Conservation (phyloP, 1,140 invertebrate genomes). For the Macrobrachium rosenbergii region DNA sequence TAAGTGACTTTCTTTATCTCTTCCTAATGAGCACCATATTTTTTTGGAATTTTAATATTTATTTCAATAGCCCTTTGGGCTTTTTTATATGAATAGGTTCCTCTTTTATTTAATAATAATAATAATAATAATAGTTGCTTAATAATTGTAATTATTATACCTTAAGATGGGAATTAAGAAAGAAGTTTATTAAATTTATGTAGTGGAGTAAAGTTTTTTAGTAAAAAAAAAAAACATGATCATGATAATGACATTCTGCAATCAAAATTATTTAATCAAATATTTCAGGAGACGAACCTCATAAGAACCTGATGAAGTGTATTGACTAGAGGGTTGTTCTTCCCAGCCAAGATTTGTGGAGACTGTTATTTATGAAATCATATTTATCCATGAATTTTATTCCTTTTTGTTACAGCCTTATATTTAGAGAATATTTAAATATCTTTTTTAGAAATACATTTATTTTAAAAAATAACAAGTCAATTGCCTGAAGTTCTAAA, state of each 20-base stretch:
- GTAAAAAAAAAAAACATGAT: constrained; percentile 12
- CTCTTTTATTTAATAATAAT: too few species aligned
- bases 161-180: too few species aligned
- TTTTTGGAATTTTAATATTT: too few species aligned
- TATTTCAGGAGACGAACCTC: constrained; percentile 67
- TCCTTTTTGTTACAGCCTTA: constrained; percentile 82
- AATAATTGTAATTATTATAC: too few species aligned
- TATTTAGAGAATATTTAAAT: too few species aligned
- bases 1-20: too few species aligned
- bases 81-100: too few species aligned
- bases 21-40: too few species aligned
- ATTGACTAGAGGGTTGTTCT: constrained; percentile 77
- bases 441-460: too few species aligned
- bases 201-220: not conserved
- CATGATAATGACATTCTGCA: not conserved
- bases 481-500: not conserved
- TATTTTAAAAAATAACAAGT: constrained; percentile 1
- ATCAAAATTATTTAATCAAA: not conserved
- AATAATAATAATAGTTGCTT: too few species aligned
- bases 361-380: constrained; percentile 80
- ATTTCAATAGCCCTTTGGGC: too few species aligned
- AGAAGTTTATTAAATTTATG: too few species aligned
- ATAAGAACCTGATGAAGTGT: constrained; percentile 81
- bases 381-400: constrained; percentile 82
- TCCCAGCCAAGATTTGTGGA: constrained; percentile 80